These are phyloP conservation scores for Craniophora ligustri DNA, from an alignment of 2,888 invertebrate species.

Conservation along the genomic window DNA sequence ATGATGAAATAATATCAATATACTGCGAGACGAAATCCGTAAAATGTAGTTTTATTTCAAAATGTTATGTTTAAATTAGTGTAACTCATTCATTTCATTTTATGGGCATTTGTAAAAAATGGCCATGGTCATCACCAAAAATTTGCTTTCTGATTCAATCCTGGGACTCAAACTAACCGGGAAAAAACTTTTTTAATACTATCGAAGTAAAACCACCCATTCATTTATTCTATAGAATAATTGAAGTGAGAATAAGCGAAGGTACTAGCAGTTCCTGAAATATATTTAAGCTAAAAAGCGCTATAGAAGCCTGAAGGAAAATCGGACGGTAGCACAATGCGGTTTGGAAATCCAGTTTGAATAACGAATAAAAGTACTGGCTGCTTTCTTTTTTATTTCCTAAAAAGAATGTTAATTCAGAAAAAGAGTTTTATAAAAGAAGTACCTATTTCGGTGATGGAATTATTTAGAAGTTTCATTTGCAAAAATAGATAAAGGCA, in stretches of 20 bases:
- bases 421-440: background rate
- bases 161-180: too few species aligned
- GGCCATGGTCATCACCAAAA: too few species aligned
- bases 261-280: conserved; percentile 12
- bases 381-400: background rate
- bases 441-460: too few species aligned
- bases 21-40: too few species aligned
- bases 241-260: background rate
- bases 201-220: background rate
- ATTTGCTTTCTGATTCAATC: too few species aligned
- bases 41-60: too few species aligned
- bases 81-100: too few species aligned
- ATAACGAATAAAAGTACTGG: conserved; percentile 12
- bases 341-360: conserved; percentile 15
- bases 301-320: conserved; percentile 12
- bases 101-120: too few species aligned
- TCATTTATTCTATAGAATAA: conserved; percentile 2
- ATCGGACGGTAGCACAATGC: background rate
- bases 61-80: too few species aligned
- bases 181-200: too few species aligned
- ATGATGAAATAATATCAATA: background rate
- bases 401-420: background rate
- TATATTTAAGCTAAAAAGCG: conserved; percentile 19
- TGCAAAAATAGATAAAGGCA: too few species aligned
- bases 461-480: too few species aligned